phyloP scores from a whole-genome alignment of 2,888 invertebrate genomes.

The Antitype chi region DNA sequence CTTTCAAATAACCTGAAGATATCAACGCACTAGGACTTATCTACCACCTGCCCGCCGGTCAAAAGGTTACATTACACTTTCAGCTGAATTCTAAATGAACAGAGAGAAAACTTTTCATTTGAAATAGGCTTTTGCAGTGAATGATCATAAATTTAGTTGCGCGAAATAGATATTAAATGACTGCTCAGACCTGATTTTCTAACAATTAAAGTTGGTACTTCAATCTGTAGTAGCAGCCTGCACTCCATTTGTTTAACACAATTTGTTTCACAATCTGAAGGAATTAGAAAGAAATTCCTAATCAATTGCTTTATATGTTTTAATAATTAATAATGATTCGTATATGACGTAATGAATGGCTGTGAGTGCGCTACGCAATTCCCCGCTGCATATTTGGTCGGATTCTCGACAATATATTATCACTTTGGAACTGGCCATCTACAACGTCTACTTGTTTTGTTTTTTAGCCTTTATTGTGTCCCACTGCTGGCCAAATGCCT shows the following conservation, averaged over 20 bases:
- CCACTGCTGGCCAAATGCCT: too few species aligned
- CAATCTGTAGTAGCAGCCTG: background rate
- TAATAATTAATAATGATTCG: background rate
- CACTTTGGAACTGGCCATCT: background rate
- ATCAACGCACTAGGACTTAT: background rate
- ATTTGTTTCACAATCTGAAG: background rate
- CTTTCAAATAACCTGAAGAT: conserved; percentile 10
- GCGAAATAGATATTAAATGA: conserved; percentile 16
- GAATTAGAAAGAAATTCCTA: background rate
- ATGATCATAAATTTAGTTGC: conserved; percentile 25
- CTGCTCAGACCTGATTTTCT: background rate
- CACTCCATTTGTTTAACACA: background rate
- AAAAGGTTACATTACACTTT: conserved; percentile 42
- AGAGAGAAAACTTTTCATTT: conserved; percentile 37
- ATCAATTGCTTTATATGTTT: background rate
- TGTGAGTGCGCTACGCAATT: background rate
- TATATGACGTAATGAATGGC: background rate
- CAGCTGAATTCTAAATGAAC: conserved; percentile 33
- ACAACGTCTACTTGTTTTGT: background rate
- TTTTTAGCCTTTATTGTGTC: too few species aligned
- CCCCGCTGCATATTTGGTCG: background rate
- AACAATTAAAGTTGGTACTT: background rate
- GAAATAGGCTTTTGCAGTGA: conserved; percentile 19
- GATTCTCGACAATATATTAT: background rate
- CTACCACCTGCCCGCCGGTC: conserved; percentile 9